Evolutionary conservation across 2,797 vertebrate genomes (phyloP).

Genomic region (Naso thynnoides): DNA sequence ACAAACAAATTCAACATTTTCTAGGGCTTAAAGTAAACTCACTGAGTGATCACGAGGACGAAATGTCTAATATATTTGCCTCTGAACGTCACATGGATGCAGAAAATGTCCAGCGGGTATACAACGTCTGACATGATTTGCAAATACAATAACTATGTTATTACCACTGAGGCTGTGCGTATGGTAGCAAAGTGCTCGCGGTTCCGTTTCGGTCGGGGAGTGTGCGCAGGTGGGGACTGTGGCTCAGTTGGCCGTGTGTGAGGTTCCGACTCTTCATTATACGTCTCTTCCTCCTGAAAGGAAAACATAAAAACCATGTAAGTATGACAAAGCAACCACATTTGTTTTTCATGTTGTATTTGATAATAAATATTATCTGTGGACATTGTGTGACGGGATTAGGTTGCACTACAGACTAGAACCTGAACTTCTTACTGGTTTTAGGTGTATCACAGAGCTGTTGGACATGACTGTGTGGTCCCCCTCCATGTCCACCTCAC

Average conservation of each 20-base stretch:
- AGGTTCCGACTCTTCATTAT: conserved; percentile 89
- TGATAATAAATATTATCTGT: neutral
- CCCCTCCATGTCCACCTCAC: conserved; percentile 95
- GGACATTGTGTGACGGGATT: neutral
- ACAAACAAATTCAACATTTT: neutral
- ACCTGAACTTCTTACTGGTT: conserved; percentile 86
- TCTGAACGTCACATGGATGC: conserved; percentile 1
- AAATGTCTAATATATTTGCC: conserved; percentile 1
- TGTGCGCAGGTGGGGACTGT: conserved; percentile 91
- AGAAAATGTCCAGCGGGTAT: conserved; percentile 15
- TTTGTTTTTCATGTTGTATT: neutral
- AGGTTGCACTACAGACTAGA: neutral
- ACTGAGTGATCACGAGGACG: conserved; percentile 5
- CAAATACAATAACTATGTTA: conserved; percentile 29
- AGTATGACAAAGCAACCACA: conserved; percentile 7
- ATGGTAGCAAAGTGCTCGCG: conserved; percentile 99
- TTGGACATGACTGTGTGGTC: conserved; percentile 99
- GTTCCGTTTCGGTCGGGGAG: conserved; percentile 94
- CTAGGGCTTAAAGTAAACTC: conserved; percentile 7
- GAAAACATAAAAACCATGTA: neutral
- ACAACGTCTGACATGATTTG: neutral
- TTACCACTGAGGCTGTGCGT: conserved; percentile 97
- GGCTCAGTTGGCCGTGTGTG: conserved; percentile 89
- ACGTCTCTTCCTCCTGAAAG: conserved; percentile 91
- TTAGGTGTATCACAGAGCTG: conserved; percentile 96